Base-by-base conservation (phyloP, 2,888 invertebrate species). In the Hemicrepidius hirtus region DNA sequence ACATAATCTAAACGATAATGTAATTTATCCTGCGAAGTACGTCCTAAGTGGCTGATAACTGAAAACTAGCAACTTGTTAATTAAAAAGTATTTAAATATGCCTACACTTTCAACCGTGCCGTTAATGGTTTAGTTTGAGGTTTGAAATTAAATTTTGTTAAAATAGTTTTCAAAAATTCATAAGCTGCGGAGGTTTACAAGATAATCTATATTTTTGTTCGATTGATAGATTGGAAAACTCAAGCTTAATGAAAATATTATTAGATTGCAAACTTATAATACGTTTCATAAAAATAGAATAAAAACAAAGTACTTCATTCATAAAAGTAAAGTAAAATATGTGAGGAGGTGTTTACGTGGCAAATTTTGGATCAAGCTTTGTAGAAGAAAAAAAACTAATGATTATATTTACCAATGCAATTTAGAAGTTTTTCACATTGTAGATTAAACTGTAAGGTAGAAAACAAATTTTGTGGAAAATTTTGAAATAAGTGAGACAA, bases 401-500 rank as follows among this genome's bases (percentile, higher is more conserved):
- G 9, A 4, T 13, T 13, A 40, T 44, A 53, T 63, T 63, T 63
- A 55, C 62, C 62, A 46, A 69, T 16, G 40, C 55, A 35, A 55
- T 69, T 69, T 63, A 63, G 50, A 68, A 68, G 60, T 53, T 69
- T 69, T 69, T 69, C 62, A 50, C 16, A 37, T 44, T 55, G 50
- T 35, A 53, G 28, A 69, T 68, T 68, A 68, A 50, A 68, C 68
- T 40, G 35, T 53, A 62, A 62, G 60, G 44, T 24, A 63, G 63
- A 69, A 63, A 63, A 69, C 69, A 69, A 50, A 69, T 63, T 69
- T 69, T 69, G 62, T 63, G 55, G 69, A 69, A 72, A 78, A 76
- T 75, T 76, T 71, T 64, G 76, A 76, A 78, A 69, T 75, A 80
- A 80, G 78, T 80, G 80, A 82, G 82, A 82, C 78, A 82, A 83